Evolutionary conservation across 2,888 invertebrate genomes (phyloP), one percentile per base, ranked within the genome.

Genomic region (Oscheius sp.): DNA sequence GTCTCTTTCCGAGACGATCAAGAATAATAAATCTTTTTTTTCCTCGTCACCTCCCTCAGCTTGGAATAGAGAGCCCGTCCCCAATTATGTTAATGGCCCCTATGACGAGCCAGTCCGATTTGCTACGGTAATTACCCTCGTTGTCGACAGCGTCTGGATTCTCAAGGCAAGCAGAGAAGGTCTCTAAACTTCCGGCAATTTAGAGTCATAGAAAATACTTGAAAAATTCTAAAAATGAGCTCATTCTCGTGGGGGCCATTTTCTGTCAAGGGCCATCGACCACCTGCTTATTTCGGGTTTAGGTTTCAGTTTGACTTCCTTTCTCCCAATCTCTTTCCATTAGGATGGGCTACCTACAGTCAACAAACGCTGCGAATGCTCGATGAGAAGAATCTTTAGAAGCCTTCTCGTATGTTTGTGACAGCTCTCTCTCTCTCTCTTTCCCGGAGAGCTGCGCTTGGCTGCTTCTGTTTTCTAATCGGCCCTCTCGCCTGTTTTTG

Each of bases 1-100:
- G 61, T 61, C 17, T 61, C 61, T 0, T 61, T 45, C 29, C 3
- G 61, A 15, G 61, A 61, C 17, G 61, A 61, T 25, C 55, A 55
- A 55, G 55, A 55, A 25, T 29, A 12, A 17, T 57, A 37, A 57
- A 42, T 17, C 12, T 42, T 42, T 42, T 12, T 15, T 42, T 17
- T 42, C 17, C 17, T 17, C 3, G 12, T 42, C n/a, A n/a, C n/a
- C n/a, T n/a, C n/a, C n/a, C n/a, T n/a, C 17, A 17, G 42, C 42
- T 42, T 17, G 42, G 15, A 42, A 17, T n/a, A 42, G 15, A 42
- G 42, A n/a, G n/a, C 15, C 15, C 17, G 42, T 42, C 17, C 42
- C n/a, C 42, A 42, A 42, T 42, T n/a, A 42, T 42, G 42, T 15
- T 34, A 12, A 12, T 34, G 37, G 37, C 37, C 42, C 42, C 4